Conservation (phyloP, 2,113 vertebrate genomes). For the Tursiops truncatus region DNA sequence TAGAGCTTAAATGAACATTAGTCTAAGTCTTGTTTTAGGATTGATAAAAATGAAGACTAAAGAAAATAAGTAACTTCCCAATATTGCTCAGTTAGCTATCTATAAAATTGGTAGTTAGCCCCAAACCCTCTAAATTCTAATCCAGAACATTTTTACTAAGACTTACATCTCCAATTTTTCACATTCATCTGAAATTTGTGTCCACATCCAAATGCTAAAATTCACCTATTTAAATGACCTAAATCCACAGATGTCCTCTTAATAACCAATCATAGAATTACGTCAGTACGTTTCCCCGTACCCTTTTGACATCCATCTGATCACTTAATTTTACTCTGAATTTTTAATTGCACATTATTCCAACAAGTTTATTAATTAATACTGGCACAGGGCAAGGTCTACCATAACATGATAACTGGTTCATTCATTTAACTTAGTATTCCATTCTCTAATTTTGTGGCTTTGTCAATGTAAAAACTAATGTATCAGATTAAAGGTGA, state of each 20-base stretch:
- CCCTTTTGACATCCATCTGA: not conserved
- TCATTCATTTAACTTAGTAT: not conserved
- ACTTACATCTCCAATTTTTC: not conserved
- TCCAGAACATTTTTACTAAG: not conserved
- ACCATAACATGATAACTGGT: not conserved
- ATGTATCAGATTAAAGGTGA: not conserved
- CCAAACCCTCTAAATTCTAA: not conserved
- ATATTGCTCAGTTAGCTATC: not conserved
- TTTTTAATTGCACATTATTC: not conserved
- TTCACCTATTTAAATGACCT: not conserved
- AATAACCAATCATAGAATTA: not conserved
- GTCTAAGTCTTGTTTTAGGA: not conserved
- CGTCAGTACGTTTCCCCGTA: not conserved
- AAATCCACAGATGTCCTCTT: not conserved
- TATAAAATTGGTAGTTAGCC: not conserved
- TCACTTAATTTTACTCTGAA: not conserved
- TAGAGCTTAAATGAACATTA: not conserved
- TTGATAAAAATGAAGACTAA: not conserved
- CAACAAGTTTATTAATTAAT: conserved; percentile 14
- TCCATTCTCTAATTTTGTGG: not conserved
- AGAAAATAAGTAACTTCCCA: not conserved
- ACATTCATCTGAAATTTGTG: not conserved
- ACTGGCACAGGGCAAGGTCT: not conserved
- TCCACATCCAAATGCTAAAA: not conserved
- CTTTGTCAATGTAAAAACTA: not conserved